Conservation (phyloP, 2,797 vertebrate genomes). For the Rhincodon typus region DNA sequence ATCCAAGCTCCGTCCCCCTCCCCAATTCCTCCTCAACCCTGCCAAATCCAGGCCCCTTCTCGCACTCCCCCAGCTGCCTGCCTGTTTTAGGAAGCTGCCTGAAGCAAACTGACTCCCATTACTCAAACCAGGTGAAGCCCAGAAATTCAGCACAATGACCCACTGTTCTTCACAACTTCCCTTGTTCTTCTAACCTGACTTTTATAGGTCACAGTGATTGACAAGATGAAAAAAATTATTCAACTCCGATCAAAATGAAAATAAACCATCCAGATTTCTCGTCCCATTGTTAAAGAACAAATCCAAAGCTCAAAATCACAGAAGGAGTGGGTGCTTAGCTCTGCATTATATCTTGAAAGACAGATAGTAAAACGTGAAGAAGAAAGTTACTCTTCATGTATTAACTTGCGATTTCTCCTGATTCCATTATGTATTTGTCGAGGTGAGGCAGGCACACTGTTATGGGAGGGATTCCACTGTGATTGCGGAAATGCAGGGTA, state of each 20-base stretch:
- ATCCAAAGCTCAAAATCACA: too few species aligned
- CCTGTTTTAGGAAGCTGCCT: too few species aligned
- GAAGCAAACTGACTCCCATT: neutral
- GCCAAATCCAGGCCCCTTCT: neutral
- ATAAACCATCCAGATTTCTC: neutral
- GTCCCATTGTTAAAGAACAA: too few species aligned
- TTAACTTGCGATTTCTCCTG: too few species aligned
- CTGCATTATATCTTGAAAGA: too few species aligned
- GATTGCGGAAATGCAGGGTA: neutral
- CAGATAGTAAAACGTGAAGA: too few species aligned
- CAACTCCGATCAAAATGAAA: neutral
- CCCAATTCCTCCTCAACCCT: too few species aligned
- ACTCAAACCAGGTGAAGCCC: neutral
- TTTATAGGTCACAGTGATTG: neutral
- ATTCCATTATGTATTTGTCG: too few species aligned
- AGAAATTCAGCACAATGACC: neutral
- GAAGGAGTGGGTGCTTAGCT: too few species aligned
- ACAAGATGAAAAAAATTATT: neutral
- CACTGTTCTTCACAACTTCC: neutral
- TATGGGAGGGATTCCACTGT: neutral
- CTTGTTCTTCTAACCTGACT: neutral
- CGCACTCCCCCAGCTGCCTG: too few species aligned
- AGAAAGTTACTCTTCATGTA: too few species aligned
- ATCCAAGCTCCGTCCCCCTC: too few species aligned
- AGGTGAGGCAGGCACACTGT: neutral